Evolutionary conservation across 2,113 vertebrate species (phyloP).

Genomic region (Oophaga pumilio): DNA sequence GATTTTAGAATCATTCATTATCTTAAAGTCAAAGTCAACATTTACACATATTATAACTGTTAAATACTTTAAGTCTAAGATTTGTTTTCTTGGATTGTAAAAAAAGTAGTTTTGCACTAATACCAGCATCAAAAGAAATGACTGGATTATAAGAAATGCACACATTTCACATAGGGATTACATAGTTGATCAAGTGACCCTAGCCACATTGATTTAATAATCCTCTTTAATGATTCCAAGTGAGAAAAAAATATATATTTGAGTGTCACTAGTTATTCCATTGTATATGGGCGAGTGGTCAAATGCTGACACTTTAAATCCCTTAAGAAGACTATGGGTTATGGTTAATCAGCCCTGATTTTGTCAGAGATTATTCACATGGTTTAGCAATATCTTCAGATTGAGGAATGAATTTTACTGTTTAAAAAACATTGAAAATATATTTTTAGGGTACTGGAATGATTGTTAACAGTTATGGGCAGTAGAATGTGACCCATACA

Average conservation of each 20-base stretch:
- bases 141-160: slow-evolving; percentile 32
- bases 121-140: slow-evolving; percentile 39
- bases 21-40: no score
- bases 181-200: slow-evolving; percentile 40
- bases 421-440: background rate
- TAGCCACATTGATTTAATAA: slow-evolving; percentile 36
- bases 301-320: slow-evolving; percentile 16
- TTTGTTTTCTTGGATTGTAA: background rate
- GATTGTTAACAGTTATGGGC: background rate
- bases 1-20: no score
- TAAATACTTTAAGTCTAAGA: background rate
- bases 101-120: slow-evolving; percentile 33
- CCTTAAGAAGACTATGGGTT: background rate
- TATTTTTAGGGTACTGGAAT: no score
- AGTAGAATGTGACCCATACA: background rate
- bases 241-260: slow-evolving; percentile 40
- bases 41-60: no score
- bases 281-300: background rate
- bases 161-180: slow-evolving; percentile 53
- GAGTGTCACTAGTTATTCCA: slow-evolving; percentile 30
- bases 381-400: background rate
- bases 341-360: background rate
- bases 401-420: background rate
- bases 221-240: slow-evolving; percentile 47
- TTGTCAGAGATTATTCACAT: background rate